Base-by-base conservation (phyloP, 2,888 invertebrate genomes). In the Sarcophaga subvicina region DNA sequence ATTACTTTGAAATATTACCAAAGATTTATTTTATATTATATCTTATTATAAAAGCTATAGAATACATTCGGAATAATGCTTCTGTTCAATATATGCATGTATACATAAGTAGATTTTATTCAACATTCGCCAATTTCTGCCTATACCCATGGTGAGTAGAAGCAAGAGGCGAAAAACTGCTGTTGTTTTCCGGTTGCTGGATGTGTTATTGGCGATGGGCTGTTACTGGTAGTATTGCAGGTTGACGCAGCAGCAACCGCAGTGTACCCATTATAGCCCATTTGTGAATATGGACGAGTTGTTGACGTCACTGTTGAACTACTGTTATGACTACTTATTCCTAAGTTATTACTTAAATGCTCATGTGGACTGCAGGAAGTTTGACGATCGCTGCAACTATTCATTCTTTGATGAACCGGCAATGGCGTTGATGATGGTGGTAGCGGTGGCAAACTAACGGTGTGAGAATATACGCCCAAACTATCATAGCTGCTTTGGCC, bases 131-230 rank as follows among this genome's bases (percentile, higher is more conserved):
- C 10, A 37, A 54, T 54, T 71, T 10, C 20, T 27, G 47, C 72
- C 64, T 90, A 92, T 14, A 92, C 92, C 92, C 92, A 92, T 4
- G 92, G 92, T 4, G 92, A 92, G 78, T 92, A 92, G 76, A 92
- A 92, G 73, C 93, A 92, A 8, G 92, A 92, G 1, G 92, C 92
- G 60, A 92, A 92, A 64, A 93, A 92, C 78, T 93, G 92, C 80
- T 92, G 90, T 37, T 91, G 92, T 73, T 92, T 92, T 80, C 91
- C 91, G 70, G 89, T 78, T 27, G 90, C 64, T 11, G 85, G 88
- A 73, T 91, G 90, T 4, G 89, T 69, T 49, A 80, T 82, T 37
- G 47, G 78, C 69, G 70, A 80, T 75, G 73, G 66, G 49, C 88
- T 88, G 54, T 73, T 77, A n/a, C 72, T 86, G 37, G 81, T 78